phyloP scores from a whole-genome alignment of 2,888 invertebrate genomes.

The Microplitis manilae region DNA sequence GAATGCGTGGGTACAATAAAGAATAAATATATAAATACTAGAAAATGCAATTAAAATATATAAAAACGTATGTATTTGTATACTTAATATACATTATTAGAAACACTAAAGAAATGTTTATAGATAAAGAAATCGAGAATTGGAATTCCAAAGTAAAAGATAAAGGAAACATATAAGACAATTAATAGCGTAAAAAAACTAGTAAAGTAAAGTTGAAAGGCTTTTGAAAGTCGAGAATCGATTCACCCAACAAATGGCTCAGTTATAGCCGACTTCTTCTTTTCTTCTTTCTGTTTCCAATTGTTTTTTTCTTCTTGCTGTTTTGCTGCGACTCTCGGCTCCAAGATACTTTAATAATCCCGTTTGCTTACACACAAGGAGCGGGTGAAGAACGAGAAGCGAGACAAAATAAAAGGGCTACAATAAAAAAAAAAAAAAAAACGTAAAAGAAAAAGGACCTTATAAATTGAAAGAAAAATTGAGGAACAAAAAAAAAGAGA shows the following conservation, averaged over 20 bases:
- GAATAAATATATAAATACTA: constrained; percentile 1
- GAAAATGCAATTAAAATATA: constrained; percentile 45
- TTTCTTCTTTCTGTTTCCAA: constrained; percentile 38
- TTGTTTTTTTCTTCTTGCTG: constrained; percentile 31
- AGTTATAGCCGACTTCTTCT: constrained; percentile 50
- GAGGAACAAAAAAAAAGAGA: constrained; percentile 33
- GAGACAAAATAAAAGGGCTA: constrained; percentile 29
- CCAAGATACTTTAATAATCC: constrained; percentile 57
- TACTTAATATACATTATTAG: not conserved
- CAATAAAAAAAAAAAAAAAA: constrained; percentile 38
- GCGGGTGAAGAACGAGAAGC: constrained; percentile 30
- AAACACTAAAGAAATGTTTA: constrained; percentile 13
- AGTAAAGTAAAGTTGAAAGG: constrained; percentile 46
- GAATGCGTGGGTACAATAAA: not conserved
- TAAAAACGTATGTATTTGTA: constrained; percentile 34
- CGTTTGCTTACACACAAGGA: constrained; percentile 44
- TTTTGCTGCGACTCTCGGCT: constrained; percentile 19
- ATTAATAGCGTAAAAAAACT: constrained; percentile 34
- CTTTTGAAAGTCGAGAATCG: constrained; percentile 53
- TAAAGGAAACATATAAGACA: constrained; percentile 42
- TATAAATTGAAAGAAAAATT: constrained; percentile 21
- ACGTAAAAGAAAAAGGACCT: constrained; percentile 25
- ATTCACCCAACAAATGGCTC: constrained; percentile 65
- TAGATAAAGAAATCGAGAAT: constrained; percentile 38
- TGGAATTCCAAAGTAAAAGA: constrained; percentile 9